These are phyloP conservation scores for Trachurus trachurus DNA, from an alignment of 2,797 vertebrate species.

Conservation along the genomic window DNA sequence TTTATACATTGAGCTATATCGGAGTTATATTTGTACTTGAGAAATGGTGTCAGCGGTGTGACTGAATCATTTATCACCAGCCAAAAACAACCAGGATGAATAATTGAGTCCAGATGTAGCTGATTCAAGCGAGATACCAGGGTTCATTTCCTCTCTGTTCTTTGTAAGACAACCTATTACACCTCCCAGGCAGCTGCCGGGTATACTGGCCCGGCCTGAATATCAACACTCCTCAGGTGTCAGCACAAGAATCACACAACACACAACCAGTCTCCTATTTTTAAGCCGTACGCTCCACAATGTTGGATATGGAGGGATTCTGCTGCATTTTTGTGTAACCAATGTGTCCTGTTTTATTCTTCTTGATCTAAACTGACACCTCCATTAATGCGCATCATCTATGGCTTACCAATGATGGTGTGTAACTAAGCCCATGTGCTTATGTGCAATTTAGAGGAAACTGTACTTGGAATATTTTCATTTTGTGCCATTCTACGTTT, in stretches of 20 bases:
- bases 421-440: background rate
- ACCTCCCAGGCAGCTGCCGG: constrained; percentile 94
- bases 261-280: constrained; percentile 46
- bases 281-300: background rate
- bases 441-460: background rate
- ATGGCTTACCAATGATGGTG: background rate
- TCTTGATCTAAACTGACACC: background rate
- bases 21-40: constrained; percentile 84
- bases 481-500: background rate
- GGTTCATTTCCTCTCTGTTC: constrained; percentile 99
- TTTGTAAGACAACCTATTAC: constrained; percentile 97
- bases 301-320: background rate
- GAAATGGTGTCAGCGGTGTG: constrained; percentile 88
- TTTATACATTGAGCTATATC: constrained; percentile 61
- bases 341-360: background rate
- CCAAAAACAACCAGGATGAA: constrained; percentile 91
- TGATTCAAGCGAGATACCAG: constrained; percentile 95
- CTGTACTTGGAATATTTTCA: background rate
- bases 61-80: constrained; percentile 99
- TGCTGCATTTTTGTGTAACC: background rate
- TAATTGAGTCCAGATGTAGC: constrained; percentile 98
- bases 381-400: background rate
- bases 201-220: constrained; percentile 88
- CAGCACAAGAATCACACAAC: constrained; percentile 74
- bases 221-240: constrained; percentile 92